Evolutionary conservation across 1,140 invertebrate species (phyloP).

Genomic region (Bombus consobrinus): DNA sequence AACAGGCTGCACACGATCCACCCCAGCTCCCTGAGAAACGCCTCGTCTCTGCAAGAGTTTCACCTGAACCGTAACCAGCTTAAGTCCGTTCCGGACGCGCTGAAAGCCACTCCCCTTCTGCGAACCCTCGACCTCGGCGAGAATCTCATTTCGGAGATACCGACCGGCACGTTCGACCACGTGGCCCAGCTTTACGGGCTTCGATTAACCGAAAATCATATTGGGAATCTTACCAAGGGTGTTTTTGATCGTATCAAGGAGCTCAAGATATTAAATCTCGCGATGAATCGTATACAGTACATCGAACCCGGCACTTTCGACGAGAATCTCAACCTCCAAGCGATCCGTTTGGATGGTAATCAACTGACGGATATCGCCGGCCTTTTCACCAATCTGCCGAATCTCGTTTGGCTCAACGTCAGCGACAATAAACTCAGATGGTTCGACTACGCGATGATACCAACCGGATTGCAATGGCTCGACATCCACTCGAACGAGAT

Average conservation of each 20-base stretch:
- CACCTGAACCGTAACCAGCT: constrained; percentile 95
- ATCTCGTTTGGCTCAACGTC: constrained; percentile 95
- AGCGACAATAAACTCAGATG: constrained; percentile 94
- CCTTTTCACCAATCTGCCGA: constrained; percentile 92
- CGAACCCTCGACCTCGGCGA: constrained; percentile 94
- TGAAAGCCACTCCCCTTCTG: constrained; percentile 90
- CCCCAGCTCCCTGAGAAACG: constrained; percentile 91
- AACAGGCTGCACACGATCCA: constrained; percentile 91
- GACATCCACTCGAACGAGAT: constrained; percentile 95
- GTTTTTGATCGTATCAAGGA: constrained; percentile 92
- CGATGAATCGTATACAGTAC: constrained; percentile 92
- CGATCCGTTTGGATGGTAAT: constrained; percentile 94
- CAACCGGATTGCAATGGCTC: constrained; percentile 93
- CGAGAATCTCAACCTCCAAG: constrained; percentile 91
- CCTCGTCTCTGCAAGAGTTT: constrained; percentile 92
- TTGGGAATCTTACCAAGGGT: constrained; percentile 92
- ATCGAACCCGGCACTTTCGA: constrained; percentile 94
- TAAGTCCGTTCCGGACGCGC: constrained; percentile 91
- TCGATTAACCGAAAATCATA: constrained; percentile 93
- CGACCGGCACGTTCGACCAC: constrained; percentile 92
- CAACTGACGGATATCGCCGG: constrained; percentile 92
- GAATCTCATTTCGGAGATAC: constrained; percentile 92
- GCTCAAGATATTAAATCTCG: constrained; percentile 94
- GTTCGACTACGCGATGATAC: constrained; percentile 96
- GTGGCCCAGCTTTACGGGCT: constrained; percentile 91